Evolutionary conservation across 2,888 invertebrate species (phyloP).

Genomic region (Acanthopleura granulata): DNA sequence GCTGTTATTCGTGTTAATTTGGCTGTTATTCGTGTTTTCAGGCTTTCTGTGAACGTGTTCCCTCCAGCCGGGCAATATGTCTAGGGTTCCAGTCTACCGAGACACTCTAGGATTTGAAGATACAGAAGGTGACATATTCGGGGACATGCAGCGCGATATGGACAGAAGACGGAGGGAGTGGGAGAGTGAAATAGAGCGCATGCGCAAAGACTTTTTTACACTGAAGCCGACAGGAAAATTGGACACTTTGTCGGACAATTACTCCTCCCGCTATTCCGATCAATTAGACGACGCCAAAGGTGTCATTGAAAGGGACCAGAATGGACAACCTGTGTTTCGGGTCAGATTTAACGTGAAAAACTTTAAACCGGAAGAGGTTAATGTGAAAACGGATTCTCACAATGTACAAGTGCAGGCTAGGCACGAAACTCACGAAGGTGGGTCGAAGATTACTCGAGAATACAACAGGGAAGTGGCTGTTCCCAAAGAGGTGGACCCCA

Average conservation of each 20-base stretch:
- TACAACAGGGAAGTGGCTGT: constrained; percentile 58
- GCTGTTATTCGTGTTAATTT: too few species aligned
- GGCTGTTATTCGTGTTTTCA: too few species aligned
- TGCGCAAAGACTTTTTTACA: constrained; percentile 67
- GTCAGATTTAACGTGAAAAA: constrained; percentile 59
- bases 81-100: constrained; percentile 64
- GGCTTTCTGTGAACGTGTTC: background rate
- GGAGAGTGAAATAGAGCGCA: constrained; percentile 64
- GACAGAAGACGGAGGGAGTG: constrained; percentile 60
- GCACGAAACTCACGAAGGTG: constrained; percentile 54
- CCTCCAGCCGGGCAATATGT: constrained; percentile 37
- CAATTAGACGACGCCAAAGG: constrained; percentile 41
- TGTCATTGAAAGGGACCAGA: constrained; percentile 49
- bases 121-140: constrained; percentile 62
- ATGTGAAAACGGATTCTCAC: constrained; percentile 57
- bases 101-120: constrained; percentile 65
- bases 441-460: constrained; percentile 58
- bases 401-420: constrained; percentile 56
- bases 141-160: constrained; percentile 63
- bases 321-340: constrained; percentile 52
- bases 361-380: constrained; percentile 61
- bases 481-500: constrained; percentile 56
- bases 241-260: constrained; percentile 42
- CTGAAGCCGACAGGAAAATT: constrained; percentile 51
- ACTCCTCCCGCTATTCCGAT: background rate